These are phyloP conservation scores for Papilio helenus DNA, from an alignment of 1,140 invertebrate species.

Conservation along the genomic window DNA sequence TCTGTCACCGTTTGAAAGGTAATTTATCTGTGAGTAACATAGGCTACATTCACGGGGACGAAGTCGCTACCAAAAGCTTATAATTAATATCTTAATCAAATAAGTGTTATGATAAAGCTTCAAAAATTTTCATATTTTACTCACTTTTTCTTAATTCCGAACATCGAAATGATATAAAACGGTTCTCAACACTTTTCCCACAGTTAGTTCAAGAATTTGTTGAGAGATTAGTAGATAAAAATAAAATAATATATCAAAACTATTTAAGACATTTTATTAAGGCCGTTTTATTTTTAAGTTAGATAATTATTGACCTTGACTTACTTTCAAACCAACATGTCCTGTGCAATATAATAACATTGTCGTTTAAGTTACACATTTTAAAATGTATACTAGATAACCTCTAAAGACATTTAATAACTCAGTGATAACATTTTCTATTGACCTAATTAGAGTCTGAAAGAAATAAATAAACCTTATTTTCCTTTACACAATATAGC, in stretches of 20 bases:
- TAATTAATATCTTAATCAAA: too few relatives aligned
- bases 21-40: too few relatives aligned
- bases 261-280: neutral
- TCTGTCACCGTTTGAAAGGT: too few relatives aligned
- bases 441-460: neutral
- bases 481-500: neutral
- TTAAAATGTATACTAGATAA: neutral
- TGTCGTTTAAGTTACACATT: neutral
- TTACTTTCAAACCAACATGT: neutral
- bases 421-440: neutral
- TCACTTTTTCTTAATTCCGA: too few relatives aligned
- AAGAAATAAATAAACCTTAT: neutral
- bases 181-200: neutral
- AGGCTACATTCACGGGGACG: too few relatives aligned
- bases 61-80: too few relatives aligned
- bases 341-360: neutral
- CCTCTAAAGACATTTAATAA: neutral
- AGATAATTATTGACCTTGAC: conserved; percentile 17
- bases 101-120: too few relatives aligned
- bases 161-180: too few relatives aligned
- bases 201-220: neutral
- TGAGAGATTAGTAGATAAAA: neutral
- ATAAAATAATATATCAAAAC: neutral
- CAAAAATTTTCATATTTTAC: too few relatives aligned
- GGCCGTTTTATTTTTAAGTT: neutral